Conservation (phyloP, 1,140 invertebrate genomes). For the Araneus ventricosus region DNA sequence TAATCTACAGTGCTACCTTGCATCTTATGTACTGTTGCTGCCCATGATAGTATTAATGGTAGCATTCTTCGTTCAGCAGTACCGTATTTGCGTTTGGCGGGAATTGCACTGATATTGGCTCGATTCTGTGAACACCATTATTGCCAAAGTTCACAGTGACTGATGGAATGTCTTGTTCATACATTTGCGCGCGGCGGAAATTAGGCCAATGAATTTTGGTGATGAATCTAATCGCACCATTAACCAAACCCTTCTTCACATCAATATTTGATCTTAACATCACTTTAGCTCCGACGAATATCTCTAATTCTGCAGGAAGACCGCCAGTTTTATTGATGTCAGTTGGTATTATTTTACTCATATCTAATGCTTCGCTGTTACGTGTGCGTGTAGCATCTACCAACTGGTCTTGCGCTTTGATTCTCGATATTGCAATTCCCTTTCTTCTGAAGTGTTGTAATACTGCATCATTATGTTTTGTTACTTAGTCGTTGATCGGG, state of each 20-base stretch:
- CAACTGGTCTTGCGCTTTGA: conserved; percentile 64
- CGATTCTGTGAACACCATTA: conserved; percentile 38
- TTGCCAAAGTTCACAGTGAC: conserved; percentile 41
- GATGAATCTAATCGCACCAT: conserved; percentile 78
- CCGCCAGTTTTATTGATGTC: conserved; percentile 74
- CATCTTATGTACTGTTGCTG: conserved; percentile 27
- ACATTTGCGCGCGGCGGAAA: conserved; percentile 71
- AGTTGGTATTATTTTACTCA: conserved; percentile 48
- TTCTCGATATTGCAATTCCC: conserved; percentile 56
- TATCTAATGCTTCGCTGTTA: conserved; percentile 65
- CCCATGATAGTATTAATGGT: conserved; percentile 40
- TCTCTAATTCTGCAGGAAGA: conserved; percentile 66
- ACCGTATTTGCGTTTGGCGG: conserved; percentile 33
- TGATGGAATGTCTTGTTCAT: conserved; percentile 50
- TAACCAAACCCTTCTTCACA: conserved; percentile 78
- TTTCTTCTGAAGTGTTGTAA: conserved; percentile 62
- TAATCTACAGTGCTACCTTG: conserved; percentile 35
- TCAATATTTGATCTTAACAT: conserved; percentile 79
- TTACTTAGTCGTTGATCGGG: conserved; percentile 67
- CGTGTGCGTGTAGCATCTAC: conserved; percentile 44
- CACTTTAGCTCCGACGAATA: conserved; percentile 72
- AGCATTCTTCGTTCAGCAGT: conserved; percentile 60
- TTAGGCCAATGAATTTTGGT: conserved; percentile 77
- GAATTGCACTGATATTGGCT: too few species aligned
- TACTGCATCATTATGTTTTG: conserved; percentile 68